These are phyloP conservation scores for Aurelia sp. DNA, from an alignment of 30 jellyfish, hydroid and myxozoan species.

Conservation along the genomic window DNA sequence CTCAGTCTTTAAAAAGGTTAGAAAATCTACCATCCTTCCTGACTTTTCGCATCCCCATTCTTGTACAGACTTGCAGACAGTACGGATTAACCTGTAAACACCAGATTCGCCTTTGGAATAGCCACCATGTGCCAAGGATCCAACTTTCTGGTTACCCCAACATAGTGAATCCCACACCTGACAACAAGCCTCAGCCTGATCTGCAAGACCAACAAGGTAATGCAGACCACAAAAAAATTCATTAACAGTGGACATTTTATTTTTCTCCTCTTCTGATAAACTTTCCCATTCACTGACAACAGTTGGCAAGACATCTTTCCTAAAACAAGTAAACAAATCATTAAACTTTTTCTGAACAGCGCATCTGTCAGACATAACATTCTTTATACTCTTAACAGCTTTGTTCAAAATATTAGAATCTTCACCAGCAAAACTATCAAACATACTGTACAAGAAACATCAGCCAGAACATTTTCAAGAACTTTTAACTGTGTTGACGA, in stretches of 20 bases:
- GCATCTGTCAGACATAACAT: constrained; percentile 11
- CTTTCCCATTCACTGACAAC: constrained; percentile 37
- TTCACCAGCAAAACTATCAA: neutral
- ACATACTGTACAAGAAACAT: neutral
- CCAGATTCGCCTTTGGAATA: constrained; percentile 71
- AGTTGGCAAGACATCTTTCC: constrained; percentile 31
- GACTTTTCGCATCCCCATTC: constrained; percentile 63
- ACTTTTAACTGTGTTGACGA: constrained; percentile 39
- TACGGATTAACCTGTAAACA: constrained; percentile 19
- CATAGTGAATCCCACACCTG: constrained; percentile 53
- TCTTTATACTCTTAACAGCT: constrained; percentile 26
- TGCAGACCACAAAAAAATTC: constrained; percentile 65
- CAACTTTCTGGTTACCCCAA: constrained; percentile 47
- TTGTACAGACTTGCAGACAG: constrained; percentile 52
- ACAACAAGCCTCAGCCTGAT: constrained; percentile 50
- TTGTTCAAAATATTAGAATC: neutral
- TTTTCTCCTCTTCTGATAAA: constrained; percentile 8
- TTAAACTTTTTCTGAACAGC: constrained; percentile 55
- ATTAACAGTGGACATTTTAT: constrained; percentile 4
- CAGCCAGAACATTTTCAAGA: constrained; percentile 19
- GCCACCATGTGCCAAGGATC: constrained; percentile 70
- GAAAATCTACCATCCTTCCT: constrained; percentile 54
- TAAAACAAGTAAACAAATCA: constrained; percentile 8
- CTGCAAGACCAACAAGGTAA: constrained; percentile 66
- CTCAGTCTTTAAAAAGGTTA: constrained; percentile 13